Base-by-base conservation (phyloP, 2,888 invertebrate species). In the Nowickia ferox region DNA sequence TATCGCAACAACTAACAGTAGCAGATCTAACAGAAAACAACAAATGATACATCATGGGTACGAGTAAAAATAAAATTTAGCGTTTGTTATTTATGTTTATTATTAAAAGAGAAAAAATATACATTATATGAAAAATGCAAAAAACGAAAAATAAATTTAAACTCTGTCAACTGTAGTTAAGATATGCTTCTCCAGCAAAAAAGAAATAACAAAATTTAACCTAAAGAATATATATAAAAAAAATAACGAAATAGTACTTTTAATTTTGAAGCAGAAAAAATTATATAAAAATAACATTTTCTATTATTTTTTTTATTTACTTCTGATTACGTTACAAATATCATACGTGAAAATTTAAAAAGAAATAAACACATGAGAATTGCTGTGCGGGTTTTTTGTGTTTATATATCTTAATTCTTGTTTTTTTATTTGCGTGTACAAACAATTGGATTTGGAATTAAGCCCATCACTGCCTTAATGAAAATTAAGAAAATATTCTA, bases 61-160 rank as follows among this genome's bases (percentile, higher is more conserved):
- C 72, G 71, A 46, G 46, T 30, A 59, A 13, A 63, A 63, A 65
- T 63, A 66, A 75, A 85, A 83, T 79, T 71, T 66, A 82, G 71
- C 79, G 82, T 86, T 79, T 86, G 83, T 86, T 86, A 79, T 86
- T 86, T 86, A 83, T 86, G 86, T 86, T 86, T 80, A 86, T 83
- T 86, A 86, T 83, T 61, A 61, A 69, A 82, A 84, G 72, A 68
- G 46, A 22, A 76, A 51, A 84, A 48, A 66, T 77, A 80, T 83
- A 85, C 82, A 85, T 82, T 82, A 82, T 78, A 82, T 75, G 74
- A 77, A 82, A 84, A 78, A 78, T 79, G 75, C 78, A 78, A 84
- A 84, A 66, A 13, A 63, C 17, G 69, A 46, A 71, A 79, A 71
- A 63, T 68, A 82, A 85, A 82, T 79, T 75, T 69, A 85, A 82